These are phyloP conservation scores for Thinocorus orbignyianus DNA, from an alignment of 2,113 vertebrate genomes.

Conservation along the genomic window DNA sequence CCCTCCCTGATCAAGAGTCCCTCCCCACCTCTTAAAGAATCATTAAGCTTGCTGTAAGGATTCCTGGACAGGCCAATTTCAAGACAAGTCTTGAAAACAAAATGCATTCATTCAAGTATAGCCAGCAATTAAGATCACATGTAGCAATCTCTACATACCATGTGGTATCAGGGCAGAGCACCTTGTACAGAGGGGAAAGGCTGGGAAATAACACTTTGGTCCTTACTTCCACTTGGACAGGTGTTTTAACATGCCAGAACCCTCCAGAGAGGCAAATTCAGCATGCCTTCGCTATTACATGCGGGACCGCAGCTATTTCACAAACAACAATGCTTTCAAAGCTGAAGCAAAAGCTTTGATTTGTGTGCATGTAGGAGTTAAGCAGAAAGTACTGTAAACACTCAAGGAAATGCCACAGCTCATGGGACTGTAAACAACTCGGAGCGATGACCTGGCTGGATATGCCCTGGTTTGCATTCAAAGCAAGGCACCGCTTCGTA, in stretches of 20 bases:
- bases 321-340: background rate
- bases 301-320: background rate
- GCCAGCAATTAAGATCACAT: rapidly evolving
- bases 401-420: background rate
- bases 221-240: background rate
- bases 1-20: too few species aligned
- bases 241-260: background rate
- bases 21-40: background rate
- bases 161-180: rapidly evolving
- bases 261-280: background rate
- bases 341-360: slow-evolving; percentile 2
- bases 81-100: background rate
- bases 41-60: rapidly evolving
- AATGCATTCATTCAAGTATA: rapidly evolving
- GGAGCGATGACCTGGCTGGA: slow-evolving; percentile 13
- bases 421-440: slow-evolving; percentile 45
- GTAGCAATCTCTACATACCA: background rate
- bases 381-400: slow-evolving; percentile 23
- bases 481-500: background rate
- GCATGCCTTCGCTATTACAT: background rate
- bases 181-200: background rate
- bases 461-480: slow-evolving; percentile 32
- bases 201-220: background rate
- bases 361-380: background rate
- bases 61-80: background rate